These are phyloP conservation scores for Eremobia ochroleuca DNA, from an alignment of 2,888 invertebrate species.

Conservation along the genomic window DNA sequence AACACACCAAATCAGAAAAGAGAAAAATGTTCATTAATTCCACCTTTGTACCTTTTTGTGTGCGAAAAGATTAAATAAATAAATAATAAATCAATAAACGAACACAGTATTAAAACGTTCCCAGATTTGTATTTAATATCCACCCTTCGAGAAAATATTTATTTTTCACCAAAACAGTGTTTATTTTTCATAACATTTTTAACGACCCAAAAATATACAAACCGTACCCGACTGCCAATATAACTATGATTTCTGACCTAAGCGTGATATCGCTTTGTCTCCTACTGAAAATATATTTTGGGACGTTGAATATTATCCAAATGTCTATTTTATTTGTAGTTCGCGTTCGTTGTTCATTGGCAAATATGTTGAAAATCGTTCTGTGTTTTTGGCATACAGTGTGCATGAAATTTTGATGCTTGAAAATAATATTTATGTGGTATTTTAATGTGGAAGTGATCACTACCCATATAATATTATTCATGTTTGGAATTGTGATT, in stretches of 20 bases:
- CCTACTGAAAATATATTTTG: slow-evolving; percentile 48
- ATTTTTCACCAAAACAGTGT: slow-evolving; percentile 17
- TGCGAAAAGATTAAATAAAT: no score
- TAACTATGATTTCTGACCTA: slow-evolving; percentile 62
- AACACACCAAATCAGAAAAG: not conserved
- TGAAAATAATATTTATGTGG: not conserved
- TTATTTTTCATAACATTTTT: slow-evolving; percentile 47
- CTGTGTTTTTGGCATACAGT: slow-evolving; percentile 2
- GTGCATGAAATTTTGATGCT: not conserved
- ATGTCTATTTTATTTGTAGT: slow-evolving; percentile 47
- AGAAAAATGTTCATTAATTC: not conserved
- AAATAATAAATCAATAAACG: slow-evolving; percentile 2
- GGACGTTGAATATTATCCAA: slow-evolving; percentile 51
- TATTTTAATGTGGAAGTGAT: not conserved
- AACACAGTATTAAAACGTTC: not conserved
- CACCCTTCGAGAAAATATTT: slow-evolving; percentile 10
- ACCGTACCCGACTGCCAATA: slow-evolving; percentile 25
- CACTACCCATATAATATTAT: not conserved
- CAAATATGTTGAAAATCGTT: not conserved
- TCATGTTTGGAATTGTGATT: not conserved
- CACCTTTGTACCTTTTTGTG: no score
- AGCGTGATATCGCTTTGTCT: slow-evolving; percentile 60
- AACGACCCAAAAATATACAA: slow-evolving; percentile 48
- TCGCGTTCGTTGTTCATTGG: slow-evolving; percentile 30
- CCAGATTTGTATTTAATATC: slow-evolving; percentile 18